Conservation (phyloP, 2,113 vertebrate genomes). For the Helogale parvula region DNA sequence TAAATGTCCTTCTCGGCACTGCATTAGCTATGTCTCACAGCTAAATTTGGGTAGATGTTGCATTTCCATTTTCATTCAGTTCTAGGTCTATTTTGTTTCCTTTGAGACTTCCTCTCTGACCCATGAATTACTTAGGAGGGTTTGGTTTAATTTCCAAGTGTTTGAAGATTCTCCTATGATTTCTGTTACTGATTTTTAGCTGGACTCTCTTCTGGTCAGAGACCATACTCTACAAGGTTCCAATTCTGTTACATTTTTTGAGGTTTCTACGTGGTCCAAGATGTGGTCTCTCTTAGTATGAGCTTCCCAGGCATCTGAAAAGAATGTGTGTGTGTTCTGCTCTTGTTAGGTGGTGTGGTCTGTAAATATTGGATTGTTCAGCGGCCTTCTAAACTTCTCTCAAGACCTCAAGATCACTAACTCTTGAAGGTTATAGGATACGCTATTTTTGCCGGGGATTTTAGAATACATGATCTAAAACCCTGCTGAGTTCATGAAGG, state of each 20-base stretch:
- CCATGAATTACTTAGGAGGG: not conserved
- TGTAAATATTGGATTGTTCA: not conserved
- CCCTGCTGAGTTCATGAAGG: too few relatives aligned
- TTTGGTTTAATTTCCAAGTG: not conserved
- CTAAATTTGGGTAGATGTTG: not conserved
- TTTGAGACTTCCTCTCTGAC: not conserved
- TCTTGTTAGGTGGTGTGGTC: not conserved
- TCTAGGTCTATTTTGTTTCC: not conserved
- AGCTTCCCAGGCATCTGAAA: not conserved
- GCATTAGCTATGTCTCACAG: not conserved
- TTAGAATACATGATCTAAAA: not conserved
- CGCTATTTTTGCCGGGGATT: not conserved
- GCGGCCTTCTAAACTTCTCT: not conserved
- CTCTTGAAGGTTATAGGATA: not conserved
- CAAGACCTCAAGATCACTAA: not conserved
- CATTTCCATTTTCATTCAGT: not conserved
- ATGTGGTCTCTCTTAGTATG: accelerated
- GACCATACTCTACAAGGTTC: not conserved
- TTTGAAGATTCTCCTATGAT: not conserved
- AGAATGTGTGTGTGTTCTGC: not conserved
- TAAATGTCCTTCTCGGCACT: not conserved
- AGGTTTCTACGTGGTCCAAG: not conserved
- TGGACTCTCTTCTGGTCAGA: not conserved
- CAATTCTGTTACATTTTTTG: not conserved
- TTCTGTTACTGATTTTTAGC: not conserved